Evolutionary conservation across 1,140 invertebrate species (phyloP).

Genomic region (Drosophila parabipectinata): DNA sequence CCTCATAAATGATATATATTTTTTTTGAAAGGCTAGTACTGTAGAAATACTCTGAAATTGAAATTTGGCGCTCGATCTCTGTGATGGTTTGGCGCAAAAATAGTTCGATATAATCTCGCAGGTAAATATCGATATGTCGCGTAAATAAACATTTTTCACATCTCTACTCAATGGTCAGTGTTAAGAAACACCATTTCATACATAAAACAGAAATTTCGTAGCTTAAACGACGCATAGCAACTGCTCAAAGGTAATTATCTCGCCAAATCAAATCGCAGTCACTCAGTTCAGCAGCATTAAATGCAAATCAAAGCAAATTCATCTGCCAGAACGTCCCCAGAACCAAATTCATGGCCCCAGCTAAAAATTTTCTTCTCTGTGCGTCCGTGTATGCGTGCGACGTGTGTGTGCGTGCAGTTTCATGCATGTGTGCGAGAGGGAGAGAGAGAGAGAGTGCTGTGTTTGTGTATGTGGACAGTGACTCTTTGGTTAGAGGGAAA

Average conservation of each 20-base stretch:
- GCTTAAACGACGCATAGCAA: constrained; percentile 37
- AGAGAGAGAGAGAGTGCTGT: constrained; percentile 14
- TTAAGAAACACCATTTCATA: not conserved
- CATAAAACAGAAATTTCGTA: constrained; percentile 19
- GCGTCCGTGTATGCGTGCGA: constrained; percentile 18
- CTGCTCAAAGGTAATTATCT: constrained; percentile 43
- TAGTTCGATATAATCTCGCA: too few relatives aligned
- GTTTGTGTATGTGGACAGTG: constrained; percentile 60
- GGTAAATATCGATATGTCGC: too few relatives aligned
- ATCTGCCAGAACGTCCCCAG: constrained; percentile 24
- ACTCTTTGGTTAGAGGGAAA: constrained; percentile 73
- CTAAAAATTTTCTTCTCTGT: constrained; percentile 51
- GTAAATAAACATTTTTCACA: too few relatives aligned
- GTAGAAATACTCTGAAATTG: too few relatives aligned
- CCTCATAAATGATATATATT: too few relatives aligned
- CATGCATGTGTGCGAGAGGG: constrained; percentile 38
- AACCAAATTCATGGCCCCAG: constrained; percentile 39
- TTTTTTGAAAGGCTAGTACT: too few relatives aligned
- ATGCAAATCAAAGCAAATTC: constrained; percentile 32
- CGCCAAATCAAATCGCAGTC: constrained; percentile 27
- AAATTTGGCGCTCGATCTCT: too few relatives aligned
- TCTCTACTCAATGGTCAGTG: not conserved
- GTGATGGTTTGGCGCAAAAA: too few relatives aligned
- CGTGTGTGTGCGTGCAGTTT: constrained; percentile 34
- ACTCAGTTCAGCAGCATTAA: constrained; percentile 22